Conservation (phyloP, 64 coral and sea anemone genomes). For the Cladopsammia gracilis region DNA sequence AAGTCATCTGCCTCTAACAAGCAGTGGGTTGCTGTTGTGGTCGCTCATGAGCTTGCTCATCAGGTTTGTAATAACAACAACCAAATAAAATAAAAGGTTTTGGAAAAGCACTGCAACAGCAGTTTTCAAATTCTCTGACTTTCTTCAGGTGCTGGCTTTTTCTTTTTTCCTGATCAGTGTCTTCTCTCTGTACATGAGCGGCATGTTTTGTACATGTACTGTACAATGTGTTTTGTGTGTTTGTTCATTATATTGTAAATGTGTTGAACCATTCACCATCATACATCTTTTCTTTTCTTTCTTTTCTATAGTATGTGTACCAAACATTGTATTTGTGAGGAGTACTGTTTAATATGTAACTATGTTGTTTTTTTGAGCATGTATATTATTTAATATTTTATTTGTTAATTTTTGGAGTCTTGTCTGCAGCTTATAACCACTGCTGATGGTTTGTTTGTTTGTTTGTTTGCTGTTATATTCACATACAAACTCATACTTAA, state of each 20-base stretch:
- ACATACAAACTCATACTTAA: too few relatives aligned
- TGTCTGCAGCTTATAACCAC: not conserved
- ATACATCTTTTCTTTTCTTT: too few relatives aligned
- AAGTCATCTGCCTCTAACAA: conserved; percentile 85
- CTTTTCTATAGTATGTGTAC: too few relatives aligned
- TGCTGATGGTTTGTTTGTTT: conserved; percentile 23
- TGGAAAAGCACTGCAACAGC: not conserved
- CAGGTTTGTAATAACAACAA: conserved; percentile 78
- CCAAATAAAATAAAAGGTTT: not conserved
- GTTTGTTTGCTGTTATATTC: not conserved
- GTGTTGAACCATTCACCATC: too few relatives aligned
- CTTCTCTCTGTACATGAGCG: not conserved
- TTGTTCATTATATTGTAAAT: too few relatives aligned
- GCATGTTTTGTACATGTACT: too few relatives aligned
- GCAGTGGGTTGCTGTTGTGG: conserved; percentile 91
- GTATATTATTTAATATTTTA: too few relatives aligned
- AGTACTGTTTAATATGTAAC: too few relatives aligned
- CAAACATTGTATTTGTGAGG: too few relatives aligned
- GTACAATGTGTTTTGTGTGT: not conserved
- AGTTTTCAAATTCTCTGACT: not conserved
- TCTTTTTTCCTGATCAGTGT: not conserved
- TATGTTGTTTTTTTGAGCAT: too few relatives aligned
- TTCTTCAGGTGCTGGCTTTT: conserved; percentile 9
- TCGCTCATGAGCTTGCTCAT: conserved; percentile 90
- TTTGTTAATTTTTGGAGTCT: too few relatives aligned